Base-by-base conservation (phyloP, 1,140 invertebrate species). In the Forficula auricularia region DNA sequence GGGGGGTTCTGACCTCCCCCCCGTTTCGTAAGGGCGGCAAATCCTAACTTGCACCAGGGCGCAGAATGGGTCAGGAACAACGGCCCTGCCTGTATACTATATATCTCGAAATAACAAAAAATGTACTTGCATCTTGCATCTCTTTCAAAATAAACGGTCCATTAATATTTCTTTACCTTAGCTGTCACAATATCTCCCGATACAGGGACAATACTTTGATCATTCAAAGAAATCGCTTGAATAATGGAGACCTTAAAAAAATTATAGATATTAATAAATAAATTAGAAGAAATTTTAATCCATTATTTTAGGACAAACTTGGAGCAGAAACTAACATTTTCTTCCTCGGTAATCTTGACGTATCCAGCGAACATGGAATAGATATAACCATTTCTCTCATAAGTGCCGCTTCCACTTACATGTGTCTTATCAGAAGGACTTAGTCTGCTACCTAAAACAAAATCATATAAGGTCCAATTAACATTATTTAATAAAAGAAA, bases 121-220 rank as follows among this genome's bases (percentile, higher is more conserved):
- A n/a, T n/a, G n/a, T n/a, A n/a, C n/a, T n/a, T n/a, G n/a, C n/a
- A n/a, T n/a, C n/a, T n/a, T n/a, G n/a, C n/a, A n/a, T n/a, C n/a
- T n/a, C n/a, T n/a, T n/a, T n/a, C n/a, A n/a, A n/a, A n/a, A n/a
- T n/a, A n/a, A n/a, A n/a, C n/a, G n/a, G n/a, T n/a, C n/a, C n/a
- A n/a, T n/a, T n/a, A 32, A 9, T 42, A 15, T 40, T 33, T n/a
- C 18, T 12, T 30, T 40, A 88, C 73, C 67, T 78, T 77, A 13
- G 79, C 82, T 41, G 85, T 90, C 2, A 90, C 81, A 45, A 90
- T 72, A 54, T 85, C 79, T 30, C 81, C 82, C 34, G 79, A 73
- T 31, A 72, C 69, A 37, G 83, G 83, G 6, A 87, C 71, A 19
- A 82, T 68, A 48, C 76, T 77, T 52, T 79, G 73, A 47, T 77